Percentiles rank a stretch among this genome's conserved stretches.
Conservation (phyloP, 2,797 vertebrate species). For the Selene dorsalis region DNA sequence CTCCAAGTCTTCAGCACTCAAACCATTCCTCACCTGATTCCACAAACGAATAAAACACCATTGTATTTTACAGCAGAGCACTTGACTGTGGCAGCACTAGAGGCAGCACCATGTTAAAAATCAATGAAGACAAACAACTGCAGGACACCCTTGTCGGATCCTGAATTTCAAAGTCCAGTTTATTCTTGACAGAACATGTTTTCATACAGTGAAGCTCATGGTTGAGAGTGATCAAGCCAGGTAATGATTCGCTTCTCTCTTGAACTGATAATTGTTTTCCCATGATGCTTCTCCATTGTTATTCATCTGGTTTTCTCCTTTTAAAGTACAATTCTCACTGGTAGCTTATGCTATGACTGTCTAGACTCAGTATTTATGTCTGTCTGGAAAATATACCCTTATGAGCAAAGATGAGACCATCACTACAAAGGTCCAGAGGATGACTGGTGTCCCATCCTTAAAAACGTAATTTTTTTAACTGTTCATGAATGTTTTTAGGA, state of each 20-base stretch:
- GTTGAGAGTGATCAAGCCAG: slow-evolving; percentile 44
- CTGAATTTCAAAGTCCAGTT: slow-evolving; percentile 26
- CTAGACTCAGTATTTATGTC: slow-evolving; percentile 52
- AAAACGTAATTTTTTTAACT: not conserved
- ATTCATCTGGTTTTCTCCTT: slow-evolving; percentile 37
- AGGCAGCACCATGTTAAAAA: not conserved
- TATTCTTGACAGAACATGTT: slow-evolving; percentile 31
- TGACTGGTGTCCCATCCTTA: not conserved
- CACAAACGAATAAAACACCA: not conserved
- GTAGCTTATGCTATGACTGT: slow-evolving; percentile 16
- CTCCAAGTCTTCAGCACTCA: not conserved
- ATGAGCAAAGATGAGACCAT: slow-evolving; percentile 18
- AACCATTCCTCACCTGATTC: slow-evolving; percentile 13
- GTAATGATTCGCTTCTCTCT: slow-evolving; percentile 27
- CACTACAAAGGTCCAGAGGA: slow-evolving; percentile 17
- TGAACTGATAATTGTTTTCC: slow-evolving; percentile 43
- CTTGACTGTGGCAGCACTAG: not conserved
- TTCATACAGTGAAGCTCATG: slow-evolving; percentile 24
- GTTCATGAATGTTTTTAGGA: not conserved
- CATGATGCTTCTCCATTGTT: slow-evolving; percentile 41
- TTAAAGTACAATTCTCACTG: slow-evolving; percentile 29
- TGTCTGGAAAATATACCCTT: slow-evolving; percentile 42
- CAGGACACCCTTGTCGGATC: not conserved
- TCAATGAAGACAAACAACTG: slow-evolving; percentile 8
- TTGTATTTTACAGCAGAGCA: not conserved